Evolutionary conservation across 2,888 invertebrate genomes (phyloP), one percentile per base, ranked within the genome.

Genomic region (Leucozona laternaria): DNA sequence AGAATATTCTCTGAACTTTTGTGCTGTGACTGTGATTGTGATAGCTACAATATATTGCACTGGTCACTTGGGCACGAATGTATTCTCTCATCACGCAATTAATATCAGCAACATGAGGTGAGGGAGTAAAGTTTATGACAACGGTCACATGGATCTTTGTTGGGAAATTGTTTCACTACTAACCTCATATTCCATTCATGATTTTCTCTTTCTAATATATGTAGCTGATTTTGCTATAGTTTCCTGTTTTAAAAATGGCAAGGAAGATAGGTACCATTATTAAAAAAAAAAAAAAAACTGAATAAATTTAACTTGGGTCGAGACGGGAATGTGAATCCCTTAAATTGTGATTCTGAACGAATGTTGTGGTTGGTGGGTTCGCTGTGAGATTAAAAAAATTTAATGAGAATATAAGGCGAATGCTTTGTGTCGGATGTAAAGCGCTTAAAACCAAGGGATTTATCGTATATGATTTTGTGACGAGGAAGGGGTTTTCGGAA

Each of bases 261-360:
- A 28, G 31, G 6, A 4, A 17, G 28, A 2, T 8, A 10, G 11
- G 4, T 4, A 10, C 6, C 37, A 3, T 34, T 28, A 31, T 34
- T 50, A 75, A 7, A 58, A 37, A 20, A n/a, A 17, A 11, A 55
- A 43, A 8, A 79, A 11, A 55, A 43, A 8, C 75, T 76, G 83
- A 84, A 79, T 76, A 80, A 76, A 77, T 81, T 70, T 73, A 62
- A 57, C 60, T 20, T 60, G 20, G 8, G 8, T 15, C 11, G 55
- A n/a, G 10, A 68, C 11, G 55, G 17, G 10, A 68, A 50, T 73
- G 25, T 34, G 62, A 73, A 70, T 70, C 50, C 62, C n/a, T 57
- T 85, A 73, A 64, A 70, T 85, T 57, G 70, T 68, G 68, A 70
- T 72, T 68, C 78, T 70, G 58, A 70, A 78, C 48, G 77, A 57